These are phyloP conservation scores for Dipodomys spectabilis DNA, from an alignment of 2,113 vertebrate genomes.

Conservation along the genomic window DNA sequence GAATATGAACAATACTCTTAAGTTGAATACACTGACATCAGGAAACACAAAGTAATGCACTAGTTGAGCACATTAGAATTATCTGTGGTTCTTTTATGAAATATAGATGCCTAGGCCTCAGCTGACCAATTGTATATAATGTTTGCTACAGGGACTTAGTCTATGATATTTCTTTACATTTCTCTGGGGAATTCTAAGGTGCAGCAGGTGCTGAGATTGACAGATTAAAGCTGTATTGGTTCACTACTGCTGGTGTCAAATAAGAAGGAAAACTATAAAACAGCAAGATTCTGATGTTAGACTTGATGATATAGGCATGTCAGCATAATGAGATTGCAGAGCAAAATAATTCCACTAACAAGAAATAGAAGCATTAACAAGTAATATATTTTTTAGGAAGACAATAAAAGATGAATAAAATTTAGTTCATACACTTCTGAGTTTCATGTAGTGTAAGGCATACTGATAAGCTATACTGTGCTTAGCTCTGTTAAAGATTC, in stretches of 20 bases:
- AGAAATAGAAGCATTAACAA: neutral
- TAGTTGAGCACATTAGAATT: neutral
- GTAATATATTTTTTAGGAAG: neutral
- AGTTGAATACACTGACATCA: neutral
- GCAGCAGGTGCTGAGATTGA: neutral
- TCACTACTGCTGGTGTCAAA: neutral
- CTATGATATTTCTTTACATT: conserved; percentile 10
- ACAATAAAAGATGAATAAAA: neutral
- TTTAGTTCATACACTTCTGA: conserved; percentile 1
- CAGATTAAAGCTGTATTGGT: neutral
- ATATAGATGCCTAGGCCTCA: neutral
- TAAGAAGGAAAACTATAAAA: neutral
- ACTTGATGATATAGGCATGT: neutral
- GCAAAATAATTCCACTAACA: neutral
- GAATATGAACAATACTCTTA: neutral
- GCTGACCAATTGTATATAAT: neutral
- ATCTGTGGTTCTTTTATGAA: neutral
- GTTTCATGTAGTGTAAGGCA: neutral
- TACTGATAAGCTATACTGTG: neutral
- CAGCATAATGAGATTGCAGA: neutral
- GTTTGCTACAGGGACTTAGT: neutral
- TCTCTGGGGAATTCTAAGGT: neutral
- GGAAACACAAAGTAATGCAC: neutral
- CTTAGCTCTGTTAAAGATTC: neutral
- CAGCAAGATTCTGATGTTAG: neutral